Base-by-base conservation (phyloP, 2,113 vertebrate species). In the Nesogale talazaci region DNA sequence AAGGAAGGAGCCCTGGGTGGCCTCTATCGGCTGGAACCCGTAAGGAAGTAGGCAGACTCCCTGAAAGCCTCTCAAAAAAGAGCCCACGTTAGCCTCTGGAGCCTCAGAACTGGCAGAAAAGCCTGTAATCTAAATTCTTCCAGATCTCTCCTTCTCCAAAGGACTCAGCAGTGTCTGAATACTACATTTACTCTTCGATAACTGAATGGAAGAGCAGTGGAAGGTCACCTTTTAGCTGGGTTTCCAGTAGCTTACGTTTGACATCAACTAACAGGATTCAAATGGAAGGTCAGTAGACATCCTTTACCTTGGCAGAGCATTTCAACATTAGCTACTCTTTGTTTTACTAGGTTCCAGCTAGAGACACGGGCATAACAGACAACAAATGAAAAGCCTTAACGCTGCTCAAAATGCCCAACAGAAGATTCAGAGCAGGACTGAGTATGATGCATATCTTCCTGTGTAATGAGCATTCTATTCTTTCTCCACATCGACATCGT, bases 271-370 rank as follows among this genome's bases (percentile, higher is more conserved):
- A 67, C 10, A 78, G 61, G 77, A 56, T 88, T 83, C 36, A 91
- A 87, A 82, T 27, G 22, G 56, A 75, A 86, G 15, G 69, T 78
- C 83, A 86, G 89, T 4, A 86, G 59, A 94, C 52, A 94, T 46
- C n/a, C 29, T 88, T 85, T 84, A 90, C 25, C 86, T 77, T 25
- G 86, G 22, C 63, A 94, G 31, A 94, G 34, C 86, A 90, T 25
- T 70, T 90, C 52, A 67, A 89, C 38, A 78, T 80, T 75, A 86
- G 20, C 86, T 67, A 87, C 19, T 69, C 8, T 84, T 34, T 40
- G 80, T 81, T 42, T 81, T 38, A 65, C 34, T 42, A 87, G 19
- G 57, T 80, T 36, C 91, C 1, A 87, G 56, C 61, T 27, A 57
- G n/a, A 88, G 79, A 81, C 20, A 11, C 15, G 89, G 46, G 93